phyloP scores from a whole-genome alignment of 2,113 vertebrate genomes.

The Etheostoma cragini region DNA sequence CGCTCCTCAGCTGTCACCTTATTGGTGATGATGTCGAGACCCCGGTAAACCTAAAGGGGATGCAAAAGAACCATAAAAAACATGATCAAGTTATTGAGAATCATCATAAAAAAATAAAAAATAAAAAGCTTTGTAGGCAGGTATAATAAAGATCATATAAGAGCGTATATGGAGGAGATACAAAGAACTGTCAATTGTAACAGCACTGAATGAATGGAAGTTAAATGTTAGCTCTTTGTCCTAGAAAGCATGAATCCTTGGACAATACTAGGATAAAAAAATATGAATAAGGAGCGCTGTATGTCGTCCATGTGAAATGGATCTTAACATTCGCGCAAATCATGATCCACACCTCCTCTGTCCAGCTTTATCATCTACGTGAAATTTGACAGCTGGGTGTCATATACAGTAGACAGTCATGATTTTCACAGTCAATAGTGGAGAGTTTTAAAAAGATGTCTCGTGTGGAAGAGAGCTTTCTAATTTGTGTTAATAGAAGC shows the following conservation, averaged over 20 bases:
- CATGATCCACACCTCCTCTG: constrained; percentile 36
- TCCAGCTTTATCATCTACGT: constrained; percentile 40
- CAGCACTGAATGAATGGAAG: not conserved
- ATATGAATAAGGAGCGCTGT: not conserved
- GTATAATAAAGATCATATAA: not conserved
- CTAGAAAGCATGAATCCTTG: constrained; percentile 1
- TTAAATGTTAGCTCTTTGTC: constrained; percentile 2
- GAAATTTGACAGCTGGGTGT: constrained; percentile 68
- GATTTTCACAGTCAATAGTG: constrained; percentile 3
- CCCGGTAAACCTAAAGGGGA: constrained; percentile 90
- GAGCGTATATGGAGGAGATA: not conserved
- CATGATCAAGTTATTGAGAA: not conserved
- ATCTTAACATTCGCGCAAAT: constrained; percentile 24
- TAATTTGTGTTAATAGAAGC: not conserved
- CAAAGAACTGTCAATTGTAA: not conserved
- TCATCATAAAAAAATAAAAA: not conserved
- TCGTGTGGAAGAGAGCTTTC: not conserved
- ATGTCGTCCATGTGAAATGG: constrained; percentile 24
- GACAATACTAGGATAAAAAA: not conserved
- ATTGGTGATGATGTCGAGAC: constrained; percentile 97
- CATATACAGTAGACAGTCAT: constrained; percentile 17
- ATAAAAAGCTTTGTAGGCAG: too few species aligned
- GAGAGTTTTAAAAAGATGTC: not conserved
- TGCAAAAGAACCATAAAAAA: constrained; percentile 16
- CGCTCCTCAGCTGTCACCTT: constrained; percentile 91